Base-by-base conservation (phyloP, 2,888 invertebrate species). In the Chydorus sphaericus region DNA sequence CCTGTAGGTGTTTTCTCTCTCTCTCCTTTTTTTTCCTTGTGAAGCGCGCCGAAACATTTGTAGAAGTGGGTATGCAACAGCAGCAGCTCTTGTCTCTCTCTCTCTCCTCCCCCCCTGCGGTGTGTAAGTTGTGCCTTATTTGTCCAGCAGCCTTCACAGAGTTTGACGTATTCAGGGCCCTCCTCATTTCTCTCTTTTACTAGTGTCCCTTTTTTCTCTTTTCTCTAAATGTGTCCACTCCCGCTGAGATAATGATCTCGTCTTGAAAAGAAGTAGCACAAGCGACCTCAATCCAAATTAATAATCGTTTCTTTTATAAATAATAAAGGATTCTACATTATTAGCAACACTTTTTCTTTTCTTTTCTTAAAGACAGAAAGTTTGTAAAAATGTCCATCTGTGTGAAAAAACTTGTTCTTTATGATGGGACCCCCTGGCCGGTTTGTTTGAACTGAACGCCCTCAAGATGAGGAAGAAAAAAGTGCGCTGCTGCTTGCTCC, bases 371-470 rank as follows among this genome's bases (percentile, higher is more conserved):
- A 23, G 44, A 44, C 44, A 44, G 18, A 44, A 8, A 28, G 44
- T 44, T 28, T 44, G 23, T 44, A 5, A 23, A 14, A 26, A 11
- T 28, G 26, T 26, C 44, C 14, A 44, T 44, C 26, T 28, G 44
- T 44, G 44, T 44, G 44, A 44, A 44, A 28, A 44, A 44, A 44
- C 44, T 44, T 44, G 44, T 44, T 44, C 44, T 44, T 44, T 44
- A 44, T 23, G 44, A 44, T 44, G 44, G n/a, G 44, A 44, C 44
- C 44, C 44, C 44, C 44, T 44, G 28, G 26, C n/a, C 44, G 44
- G 44, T 44, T 44, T 44, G 44, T 44, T 44, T 44, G 44, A 44
- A 44, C 44, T 44, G 44, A 44, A 44, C 44, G 44, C 44, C 44
- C 18, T 44, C 44, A 44, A 44, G 44, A 20, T 23, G 14, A 44